Evolutionary conservation across 2,113 vertebrate species (phyloP).

Genomic region (Rhagologus leucostigma): DNA sequence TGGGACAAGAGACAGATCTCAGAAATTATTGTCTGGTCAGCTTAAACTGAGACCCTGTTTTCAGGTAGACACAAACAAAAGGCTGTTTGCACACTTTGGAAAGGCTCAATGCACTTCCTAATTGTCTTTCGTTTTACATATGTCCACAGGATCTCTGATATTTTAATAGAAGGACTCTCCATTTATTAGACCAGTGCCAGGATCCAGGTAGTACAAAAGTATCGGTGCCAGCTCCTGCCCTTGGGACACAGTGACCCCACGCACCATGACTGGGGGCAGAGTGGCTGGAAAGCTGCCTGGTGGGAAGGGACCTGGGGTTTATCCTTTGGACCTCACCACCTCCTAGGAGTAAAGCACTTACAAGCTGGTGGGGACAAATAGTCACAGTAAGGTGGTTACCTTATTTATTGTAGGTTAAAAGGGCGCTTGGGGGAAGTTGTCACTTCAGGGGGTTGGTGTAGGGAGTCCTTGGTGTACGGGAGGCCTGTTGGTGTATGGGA

Average conservation of each 20-base stretch:
- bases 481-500: neutral
- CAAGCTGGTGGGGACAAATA: neutral
- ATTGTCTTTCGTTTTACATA: neutral
- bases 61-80: neutral
- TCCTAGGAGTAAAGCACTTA: neutral
- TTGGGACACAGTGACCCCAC: no score
- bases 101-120: neutral
- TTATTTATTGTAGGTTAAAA: neutral
- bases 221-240: neutral
- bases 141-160: neutral
- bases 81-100: neutral
- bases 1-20: neutral
- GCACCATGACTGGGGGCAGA: neutral
- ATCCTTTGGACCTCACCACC: neutral
- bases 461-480: neutral
- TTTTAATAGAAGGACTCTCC: neutral
- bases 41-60: neutral
- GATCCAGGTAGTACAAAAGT: neutral
- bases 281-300: accelerated
- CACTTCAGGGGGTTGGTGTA: neutral
- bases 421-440: neutral
- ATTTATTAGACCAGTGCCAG: neutral
- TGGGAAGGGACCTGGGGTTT: neutral
- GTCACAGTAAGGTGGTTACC: neutral
- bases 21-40: neutral